phyloP scores from a whole-genome alignment of 2,113 vertebrate species.

The Bufo bufo region DNA sequence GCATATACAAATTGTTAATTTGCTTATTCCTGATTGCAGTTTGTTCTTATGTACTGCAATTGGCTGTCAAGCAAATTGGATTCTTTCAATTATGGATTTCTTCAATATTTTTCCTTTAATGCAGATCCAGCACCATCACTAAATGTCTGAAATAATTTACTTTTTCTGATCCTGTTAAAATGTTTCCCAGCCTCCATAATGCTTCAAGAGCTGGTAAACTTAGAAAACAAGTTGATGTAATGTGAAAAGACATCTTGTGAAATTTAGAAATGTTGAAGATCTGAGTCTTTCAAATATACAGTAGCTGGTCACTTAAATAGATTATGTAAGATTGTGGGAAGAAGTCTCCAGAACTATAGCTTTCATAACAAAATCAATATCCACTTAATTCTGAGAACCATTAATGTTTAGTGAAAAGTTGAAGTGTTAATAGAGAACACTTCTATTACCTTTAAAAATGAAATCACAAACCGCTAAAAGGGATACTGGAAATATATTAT shows the following conservation, averaged over 20 bases:
- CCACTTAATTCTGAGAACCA: neutral
- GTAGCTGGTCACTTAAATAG: neutral
- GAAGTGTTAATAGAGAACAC: neutral
- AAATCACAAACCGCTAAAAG: neutral
- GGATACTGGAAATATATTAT: neutral
- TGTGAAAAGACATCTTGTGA: slow-evolving; percentile 3
- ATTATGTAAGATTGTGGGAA: neutral
- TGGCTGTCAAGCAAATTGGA: slow-evolving; percentile 4
- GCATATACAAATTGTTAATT: neutral
- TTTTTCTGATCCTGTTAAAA: slow-evolving; percentile 14
- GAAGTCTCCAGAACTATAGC: neutral
- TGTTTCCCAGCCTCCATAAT: neutral
- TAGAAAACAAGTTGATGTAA: neutral
- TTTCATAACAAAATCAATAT: neutral
- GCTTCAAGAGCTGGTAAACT: neutral
- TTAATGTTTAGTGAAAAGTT: neutral
- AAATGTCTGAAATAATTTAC: slow-evolving; percentile 14
- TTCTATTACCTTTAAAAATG: neutral
- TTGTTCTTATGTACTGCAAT: neutral
- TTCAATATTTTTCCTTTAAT: slow-evolving; percentile 2
- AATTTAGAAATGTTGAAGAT: slow-evolving; percentile 1
- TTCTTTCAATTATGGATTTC: neutral
- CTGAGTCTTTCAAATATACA: slow-evolving; percentile 3
- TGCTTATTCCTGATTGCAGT: neutral
- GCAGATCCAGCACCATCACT: neutral